Base-by-base conservation (phyloP, 2,113 vertebrate species). In the Casuarius casuarius region DNA sequence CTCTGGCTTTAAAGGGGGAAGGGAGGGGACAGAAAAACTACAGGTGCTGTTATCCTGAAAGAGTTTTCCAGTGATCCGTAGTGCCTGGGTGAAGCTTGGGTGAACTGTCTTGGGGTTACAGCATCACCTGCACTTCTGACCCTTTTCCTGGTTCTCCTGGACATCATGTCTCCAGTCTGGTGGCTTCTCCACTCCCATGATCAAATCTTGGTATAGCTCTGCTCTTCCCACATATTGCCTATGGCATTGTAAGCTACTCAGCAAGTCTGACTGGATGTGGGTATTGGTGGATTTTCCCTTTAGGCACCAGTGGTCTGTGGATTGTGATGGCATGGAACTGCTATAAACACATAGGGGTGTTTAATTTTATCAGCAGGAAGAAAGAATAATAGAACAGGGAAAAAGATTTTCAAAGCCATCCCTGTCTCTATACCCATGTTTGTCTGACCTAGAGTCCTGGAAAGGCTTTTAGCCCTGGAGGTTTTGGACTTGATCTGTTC, bases 331-430 rank as follows among this genome's bases (percentile, higher is more conserved):
- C 0, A 0, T 18, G 79, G 65, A 95, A 85, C 25, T 90, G 28
- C 19, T 46, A 44, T 94, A 38, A 83, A 72, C 48, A 75, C 65
- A 33, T 67, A 77, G 77, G 86, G 59, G 31, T 90, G 28, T 89
- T 95, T 67, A 71, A 83, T 89, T 92, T 59, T 92, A 80, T 44
- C 58, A 89, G 33, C 35, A 87, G 65, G 86, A 85, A 31, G 52
- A 87, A 94, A 92, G 33, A 25, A 1, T 70, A 91, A 76, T 15
- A 46, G 67, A 92, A 77, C 1, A 54, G 19, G 17, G 33, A 14
- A 83, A 74, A 91, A 84, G 33, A 21, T 40, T 82, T 91, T 84
- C 31, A 85, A 40, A 89, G 40, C 16, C 11, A 62, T 88, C 59
- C 28, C 18, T 35, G 5, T 79, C 21, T 81, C 48, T 85, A 5